Base-by-base conservation (phyloP, 2,113 vertebrate species). In the Cyprinodon variegatus region DNA sequence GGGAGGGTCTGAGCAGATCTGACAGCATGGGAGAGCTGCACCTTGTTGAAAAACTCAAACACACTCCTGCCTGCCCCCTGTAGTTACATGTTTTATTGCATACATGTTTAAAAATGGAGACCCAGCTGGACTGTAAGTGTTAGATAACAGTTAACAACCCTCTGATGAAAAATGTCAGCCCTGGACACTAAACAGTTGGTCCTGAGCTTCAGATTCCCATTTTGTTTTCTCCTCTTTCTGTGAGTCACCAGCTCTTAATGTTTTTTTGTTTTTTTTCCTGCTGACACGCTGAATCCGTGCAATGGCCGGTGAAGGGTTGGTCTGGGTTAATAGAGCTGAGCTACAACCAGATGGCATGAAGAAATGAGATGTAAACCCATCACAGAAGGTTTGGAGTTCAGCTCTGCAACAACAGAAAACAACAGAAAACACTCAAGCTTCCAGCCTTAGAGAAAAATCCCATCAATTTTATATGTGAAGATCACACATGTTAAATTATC, bases 321-420 rank as follows among this genome's bases (percentile, higher is more conserved):
- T 22, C 48, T 4, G 70, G 79, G 83, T 86, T 89, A 86, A 87
- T 86, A 68, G 77, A 86, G 62, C 70, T 12, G 46, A 68, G 73
- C 67, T 17, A 73, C 15, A 64, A 65, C 65, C 81, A 62, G 1
- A 36, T 77, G 81, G 57, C 41, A 9, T 15, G 65, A 72, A 65
- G 4, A 70, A 57, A 68, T 12, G 2, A 50, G 38, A 64, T 41
- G 40, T 63, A 65, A 71, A 63, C 60, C 41, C 0, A 67, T 69
- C 20, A 57, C 57, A 37, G 29, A 45, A 8, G n/a, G 29, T 57
- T 45, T 46, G 0, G 20, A 62, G 73, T 65, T n/a, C n/a, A 66
- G 15, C 20, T 43, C 11, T 11, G 13, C 40, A 1, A 3, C 37
- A 37, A n/a, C 0, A n/a, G 7, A 65, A 65, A 62, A 7, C 17